Evolutionary conservation across 53 echinoderm and acorn worm genomes (phyloP), one percentile per base, ranked within the genome.

Genomic region (Stichopus horrens): DNA sequence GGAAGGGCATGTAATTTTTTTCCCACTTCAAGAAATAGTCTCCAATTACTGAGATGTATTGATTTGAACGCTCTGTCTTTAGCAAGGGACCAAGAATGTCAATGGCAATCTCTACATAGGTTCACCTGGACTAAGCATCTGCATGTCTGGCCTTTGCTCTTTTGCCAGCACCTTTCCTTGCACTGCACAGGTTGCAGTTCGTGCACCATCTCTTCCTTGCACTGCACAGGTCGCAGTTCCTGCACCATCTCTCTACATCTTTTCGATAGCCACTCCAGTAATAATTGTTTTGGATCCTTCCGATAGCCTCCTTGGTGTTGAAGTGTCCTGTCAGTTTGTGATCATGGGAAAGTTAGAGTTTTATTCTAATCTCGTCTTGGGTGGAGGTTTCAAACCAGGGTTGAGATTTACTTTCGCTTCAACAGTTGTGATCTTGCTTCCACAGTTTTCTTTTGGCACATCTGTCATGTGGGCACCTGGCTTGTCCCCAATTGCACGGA

Each of bases 101-200:
- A 37, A 37, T 37, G 37, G 37, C 37, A 37, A 37, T 37, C 37
- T 37, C 37, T 78, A 53, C 79, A 78, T 78, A 52, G 79, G 79
- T 22, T 22, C 79, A 78, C 79, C 79, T 51, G 54, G 51, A 54
- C 18, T 51, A 54, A n/a, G 9, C 10, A 10, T 52, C 14, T 19
- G 23, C 79, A 78, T 78, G 14, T 8, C 52, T 52, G n/a, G 79
- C 79, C 16, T 54, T 78, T 7, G 79, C 79, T 22, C 53, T 78
- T 13, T 78, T 78, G 10, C 2, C 18, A 9, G 52, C 8, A 18
- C 54, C 37, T 14, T 78, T 78, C 8, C 37, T 37, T 37, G 37
- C 37, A 37, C 37, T 37, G 37, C 37, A 37, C 37, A 37, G 37
- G 37, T 37, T 53, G 5, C 79, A 78, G 8, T 78, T 52, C 37